Conservation (phyloP, 2,888 invertebrate genomes). For the Isotomurus palustris region DNA sequence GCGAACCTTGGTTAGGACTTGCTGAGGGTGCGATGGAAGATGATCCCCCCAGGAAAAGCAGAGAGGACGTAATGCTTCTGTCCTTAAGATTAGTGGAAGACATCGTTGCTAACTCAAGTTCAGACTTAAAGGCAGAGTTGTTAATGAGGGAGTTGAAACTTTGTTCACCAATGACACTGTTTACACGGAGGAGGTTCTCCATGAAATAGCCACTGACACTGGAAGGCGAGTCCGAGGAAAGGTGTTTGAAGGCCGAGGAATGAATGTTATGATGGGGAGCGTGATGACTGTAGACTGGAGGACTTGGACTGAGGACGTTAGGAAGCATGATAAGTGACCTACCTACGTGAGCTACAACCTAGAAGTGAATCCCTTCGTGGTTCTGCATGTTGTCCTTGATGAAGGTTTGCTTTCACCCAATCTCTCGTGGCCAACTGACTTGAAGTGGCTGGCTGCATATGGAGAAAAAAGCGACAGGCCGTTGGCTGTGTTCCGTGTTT, state of each 20-base stretch:
- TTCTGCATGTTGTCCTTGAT: too few relatives aligned
- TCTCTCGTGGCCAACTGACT: too few relatives aligned
- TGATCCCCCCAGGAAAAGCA: conserved; percentile 3
- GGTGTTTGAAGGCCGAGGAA: conserved; percentile 32
- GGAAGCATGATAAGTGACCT: conserved; percentile 39
- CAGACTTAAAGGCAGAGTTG: conserved; percentile 17
- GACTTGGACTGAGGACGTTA: conserved; percentile 41
- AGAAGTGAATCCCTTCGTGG: background rate
- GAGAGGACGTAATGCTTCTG: background rate
- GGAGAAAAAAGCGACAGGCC: too few relatives aligned
- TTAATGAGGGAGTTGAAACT: conserved; percentile 19
- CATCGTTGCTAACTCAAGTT: conserved; percentile 6
- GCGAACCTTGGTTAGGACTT: too few relatives aligned
- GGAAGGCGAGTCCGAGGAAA: conserved; percentile 9
- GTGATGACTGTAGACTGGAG: too few relatives aligned
- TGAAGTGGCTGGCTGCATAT: too few relatives aligned
- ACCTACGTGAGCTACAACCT: background rate
- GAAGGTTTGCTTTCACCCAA: too few relatives aligned
- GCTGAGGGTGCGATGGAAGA: background rate
- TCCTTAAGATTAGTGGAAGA: conserved; percentile 10
- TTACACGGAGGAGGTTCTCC: conserved; percentile 35
- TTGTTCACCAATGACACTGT: conserved; percentile 20
- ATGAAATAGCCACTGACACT: conserved; percentile 36
- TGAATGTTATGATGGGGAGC: too few relatives aligned
- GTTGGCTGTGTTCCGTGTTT: too few relatives aligned